These are phyloP conservation scores for Pocillopora grandis DNA, from an alignment of 92 coral and sea anemone genomes.

Conservation along the genomic window DNA sequence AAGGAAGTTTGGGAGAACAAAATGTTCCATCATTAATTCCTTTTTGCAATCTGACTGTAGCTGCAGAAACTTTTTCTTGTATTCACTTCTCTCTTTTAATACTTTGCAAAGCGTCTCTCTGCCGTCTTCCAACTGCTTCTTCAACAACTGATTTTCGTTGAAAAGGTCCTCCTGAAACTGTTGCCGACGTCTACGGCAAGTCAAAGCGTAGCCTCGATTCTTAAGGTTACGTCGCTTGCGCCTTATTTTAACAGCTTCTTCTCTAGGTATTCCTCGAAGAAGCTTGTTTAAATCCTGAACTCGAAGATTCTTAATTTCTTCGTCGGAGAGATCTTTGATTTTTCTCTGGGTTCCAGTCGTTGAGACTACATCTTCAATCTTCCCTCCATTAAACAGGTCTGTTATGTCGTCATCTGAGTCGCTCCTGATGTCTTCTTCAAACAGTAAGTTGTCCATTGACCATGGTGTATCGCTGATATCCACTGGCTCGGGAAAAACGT, in stretches of 20 bases:
- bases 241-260: conserved; percentile 37
- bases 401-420: conserved; percentile 7
- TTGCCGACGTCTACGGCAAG: conserved; percentile 62
- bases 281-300: conserved; percentile 55
- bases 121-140: conserved; percentile 42
- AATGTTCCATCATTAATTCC: neutral
- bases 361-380: conserved; percentile 6
- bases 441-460: conserved; percentile 30
- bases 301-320: conserved; percentile 54
- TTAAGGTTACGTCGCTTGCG: conserved; percentile 68
- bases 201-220: conserved; percentile 70
- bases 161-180: conserved; percentile 35
- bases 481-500: neutral
- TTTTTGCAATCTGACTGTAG: conserved; percentile 25
- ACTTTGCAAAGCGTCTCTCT: conserved; percentile 25
- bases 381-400: conserved; percentile 10
- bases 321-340: conserved; percentile 40
- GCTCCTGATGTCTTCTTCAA: conserved; percentile 10
- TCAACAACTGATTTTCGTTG: conserved; percentile 26
- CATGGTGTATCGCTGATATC: conserved; percentile 22
- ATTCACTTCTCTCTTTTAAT: conserved; percentile 40
- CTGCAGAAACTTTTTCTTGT: conserved; percentile 10
- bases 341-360: conserved; percentile 22
- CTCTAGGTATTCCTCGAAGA: conserved; percentile 51
- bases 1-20: neutral